Percentiles rank a stretch among this genome's conserved stretches.
These are phyloP conservation scores for Drosophila bipectinata DNA, from an alignment of 1,140 invertebrate species.

Conservation along the genomic window DNA sequence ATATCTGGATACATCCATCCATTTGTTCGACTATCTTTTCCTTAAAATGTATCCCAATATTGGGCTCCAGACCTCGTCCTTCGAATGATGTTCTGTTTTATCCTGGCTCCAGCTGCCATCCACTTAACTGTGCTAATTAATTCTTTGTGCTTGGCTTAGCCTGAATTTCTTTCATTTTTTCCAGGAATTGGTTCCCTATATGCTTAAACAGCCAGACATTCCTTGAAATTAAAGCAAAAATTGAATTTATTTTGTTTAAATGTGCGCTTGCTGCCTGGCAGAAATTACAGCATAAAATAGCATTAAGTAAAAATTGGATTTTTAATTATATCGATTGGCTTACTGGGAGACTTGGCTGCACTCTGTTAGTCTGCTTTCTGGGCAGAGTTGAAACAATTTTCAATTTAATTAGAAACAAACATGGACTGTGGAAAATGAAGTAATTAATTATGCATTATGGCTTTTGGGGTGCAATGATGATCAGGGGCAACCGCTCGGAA, in stretches of 20 bases:
- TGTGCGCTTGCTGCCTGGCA: not conserved
- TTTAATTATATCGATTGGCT: slow-evolving; percentile 30
- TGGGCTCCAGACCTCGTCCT: slow-evolving; percentile 19
- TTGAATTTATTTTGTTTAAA: slow-evolving; percentile 13
- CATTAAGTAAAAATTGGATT: slow-evolving; percentile 15
- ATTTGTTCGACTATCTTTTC: slow-evolving; percentile 21
- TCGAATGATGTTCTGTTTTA: not conserved
- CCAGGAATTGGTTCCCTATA: slow-evolving; percentile 8
- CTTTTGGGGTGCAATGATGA: slow-evolving; percentile 13
- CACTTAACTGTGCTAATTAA: slow-evolving; percentile 60
- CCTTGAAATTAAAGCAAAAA: slow-evolving; percentile 13
- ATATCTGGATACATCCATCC: slow-evolving; percentile 19
- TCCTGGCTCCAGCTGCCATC: slow-evolving; percentile 2
- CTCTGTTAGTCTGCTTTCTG: slow-evolving; percentile 14
- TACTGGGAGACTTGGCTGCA: slow-evolving; percentile 4
- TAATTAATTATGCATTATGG: slow-evolving; percentile 47
- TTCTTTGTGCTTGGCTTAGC: slow-evolving; percentile 38
- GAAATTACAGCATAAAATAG: slow-evolving; percentile 9
- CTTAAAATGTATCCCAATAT: slow-evolving; percentile 30
- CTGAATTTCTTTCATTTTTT: slow-evolving; percentile 25
- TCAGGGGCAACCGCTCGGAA: not conserved
- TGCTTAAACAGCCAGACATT: slow-evolving; percentile 3
- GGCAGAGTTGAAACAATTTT: slow-evolving; percentile 40
- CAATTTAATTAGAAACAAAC: slow-evolving; percentile 43
- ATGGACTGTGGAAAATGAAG: slow-evolving; percentile 17